phyloP scores from a whole-genome alignment of 2,888 invertebrate genomes.

The Sicus ferrugineus region DNA sequence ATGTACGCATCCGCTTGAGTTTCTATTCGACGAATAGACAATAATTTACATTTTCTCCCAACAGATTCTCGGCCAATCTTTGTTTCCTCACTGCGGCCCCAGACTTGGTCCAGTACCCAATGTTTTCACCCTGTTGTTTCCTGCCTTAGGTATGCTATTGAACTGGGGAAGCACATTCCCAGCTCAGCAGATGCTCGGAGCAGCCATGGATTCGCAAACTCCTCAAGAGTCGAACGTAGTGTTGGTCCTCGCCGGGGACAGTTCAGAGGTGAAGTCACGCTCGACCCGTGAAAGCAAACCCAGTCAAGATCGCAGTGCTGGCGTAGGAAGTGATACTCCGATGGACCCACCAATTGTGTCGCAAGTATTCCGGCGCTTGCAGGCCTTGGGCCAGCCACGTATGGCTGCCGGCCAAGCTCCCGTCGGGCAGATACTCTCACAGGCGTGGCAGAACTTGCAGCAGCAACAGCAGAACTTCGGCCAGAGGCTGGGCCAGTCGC shows the following conservation, averaged over 20 bases:
- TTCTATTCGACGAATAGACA: neutral
- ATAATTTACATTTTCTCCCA: neutral
- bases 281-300: neutral
- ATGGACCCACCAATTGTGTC: neutral
- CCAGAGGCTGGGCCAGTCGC: neutral
- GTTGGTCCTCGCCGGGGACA: conserved; percentile 54
- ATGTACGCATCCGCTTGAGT: neutral
- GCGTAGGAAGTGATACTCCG: neutral
- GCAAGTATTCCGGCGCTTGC: neutral
- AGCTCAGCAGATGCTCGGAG: conserved; percentile 23
- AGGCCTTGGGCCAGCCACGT: neutral
- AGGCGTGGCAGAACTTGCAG: neutral
- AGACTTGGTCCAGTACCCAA: conserved; percentile 27
- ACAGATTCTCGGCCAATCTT: conserved; percentile 48
- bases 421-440: neutral
- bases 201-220: conserved; percentile 27
- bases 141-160: conserved; percentile 48
- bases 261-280: conserved; percentile 29
- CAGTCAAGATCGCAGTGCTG: neutral
- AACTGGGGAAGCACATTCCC: conserved; percentile 30
- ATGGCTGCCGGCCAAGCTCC: neutral
- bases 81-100: conserved; percentile 37
- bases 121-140: conserved; percentile 47
- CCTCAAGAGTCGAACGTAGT: conserved; percentile 52
- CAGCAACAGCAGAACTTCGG: conserved; percentile 1